These are phyloP conservation scores for Campoplex nolae DNA, from an alignment of 2,888 invertebrate species.

Conservation along the genomic window DNA sequence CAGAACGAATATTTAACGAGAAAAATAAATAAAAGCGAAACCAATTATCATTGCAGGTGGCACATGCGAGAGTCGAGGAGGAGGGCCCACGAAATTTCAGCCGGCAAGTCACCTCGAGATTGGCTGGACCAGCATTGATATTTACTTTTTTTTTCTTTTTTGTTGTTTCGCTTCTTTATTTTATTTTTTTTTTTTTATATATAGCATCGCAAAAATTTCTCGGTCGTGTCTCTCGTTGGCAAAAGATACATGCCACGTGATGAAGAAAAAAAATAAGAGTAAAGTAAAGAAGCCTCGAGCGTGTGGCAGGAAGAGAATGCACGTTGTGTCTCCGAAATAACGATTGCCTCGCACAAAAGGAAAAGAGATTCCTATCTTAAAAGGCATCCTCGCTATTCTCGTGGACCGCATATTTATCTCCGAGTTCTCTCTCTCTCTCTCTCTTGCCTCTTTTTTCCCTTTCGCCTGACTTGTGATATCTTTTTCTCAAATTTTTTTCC, in stretches of 20 bases:
- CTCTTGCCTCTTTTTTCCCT: background rate
- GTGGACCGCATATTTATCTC: constrained; percentile 28
- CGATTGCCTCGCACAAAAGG: constrained; percentile 59
- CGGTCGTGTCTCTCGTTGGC: constrained; percentile 4
- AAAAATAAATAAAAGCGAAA: constrained; percentile 1
- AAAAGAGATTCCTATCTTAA: constrained; percentile 59
- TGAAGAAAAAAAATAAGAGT: constrained; percentile 18
- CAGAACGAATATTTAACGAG: background rate
- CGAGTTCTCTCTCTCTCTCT: background rate
- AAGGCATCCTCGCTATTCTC: constrained; percentile 63
- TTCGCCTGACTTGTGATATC: constrained; percentile 36
- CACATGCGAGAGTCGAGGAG: constrained; percentile 22
- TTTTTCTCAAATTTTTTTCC: constrained; percentile 19
- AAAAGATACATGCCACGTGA: constrained; percentile 24
- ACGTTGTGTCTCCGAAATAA: constrained; percentile 55
- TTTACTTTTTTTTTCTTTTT: background rate
- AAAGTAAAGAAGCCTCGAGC: constrained; percentile 7
- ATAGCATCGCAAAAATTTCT: constrained; percentile 36
- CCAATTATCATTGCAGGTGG: constrained; percentile 36
- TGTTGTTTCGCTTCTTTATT: background rate
- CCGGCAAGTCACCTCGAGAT: constrained; percentile 15
- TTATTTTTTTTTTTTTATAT: constrained; percentile 26
- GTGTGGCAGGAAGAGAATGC: constrained; percentile 57
- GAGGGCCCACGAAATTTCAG: constrained; percentile 28
- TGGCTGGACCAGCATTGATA: constrained; percentile 22